Base-by-base conservation (phyloP, 53 echinoderm and acorn worm genomes). In the Arbacia lixula region DNA sequence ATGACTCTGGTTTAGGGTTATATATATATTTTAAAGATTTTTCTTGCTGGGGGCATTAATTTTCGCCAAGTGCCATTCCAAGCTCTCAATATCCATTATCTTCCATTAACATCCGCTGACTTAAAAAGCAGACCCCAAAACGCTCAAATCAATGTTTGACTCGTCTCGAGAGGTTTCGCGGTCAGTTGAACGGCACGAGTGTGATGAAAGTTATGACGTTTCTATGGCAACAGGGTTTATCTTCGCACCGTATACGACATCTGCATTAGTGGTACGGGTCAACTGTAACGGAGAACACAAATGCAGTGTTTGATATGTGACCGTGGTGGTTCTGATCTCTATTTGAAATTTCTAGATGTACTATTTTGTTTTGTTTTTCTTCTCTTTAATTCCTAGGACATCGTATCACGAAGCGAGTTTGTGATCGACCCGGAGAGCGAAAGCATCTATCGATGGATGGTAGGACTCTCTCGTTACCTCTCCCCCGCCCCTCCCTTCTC, bases 401-500 rank as follows among this genome's bases (percentile, higher is more conserved):
- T 77, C n/a, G 20, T 58, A 17, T 56, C 38, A 24, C 8, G 58
- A 34, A 58, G 37, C 35, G 77, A 77, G 39, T 58, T 77, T 19
- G 94, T 94, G 21, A 72, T 95, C 31, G 90, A 95, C 37, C 95
- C 95, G 12, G 95, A 92, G 81, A 92, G 95, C 29, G 90, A 95
- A 30, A 63, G 34, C 26, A 68, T 95, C 61, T 95, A 85, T 57
- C 53, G 77, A 11, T 95, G 95, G 95, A 95, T 92, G 92, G 95
- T 95, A 83, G 86, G 92, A 35, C 24, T 64, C 64, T 46, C 46
- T 46, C 14, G 8, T 14, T 46, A 10, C 14, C 60, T 60, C 60
- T 60, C 60, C 3, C 60, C 1, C 14, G 17, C 28, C 25, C 60
- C 25, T 25, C 11, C 3, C 10, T 24, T 60, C 60, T 60, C 2